Base-by-base conservation (phyloP, 2,888 invertebrate species). In the Ecdyonurus torrentis region DNA sequence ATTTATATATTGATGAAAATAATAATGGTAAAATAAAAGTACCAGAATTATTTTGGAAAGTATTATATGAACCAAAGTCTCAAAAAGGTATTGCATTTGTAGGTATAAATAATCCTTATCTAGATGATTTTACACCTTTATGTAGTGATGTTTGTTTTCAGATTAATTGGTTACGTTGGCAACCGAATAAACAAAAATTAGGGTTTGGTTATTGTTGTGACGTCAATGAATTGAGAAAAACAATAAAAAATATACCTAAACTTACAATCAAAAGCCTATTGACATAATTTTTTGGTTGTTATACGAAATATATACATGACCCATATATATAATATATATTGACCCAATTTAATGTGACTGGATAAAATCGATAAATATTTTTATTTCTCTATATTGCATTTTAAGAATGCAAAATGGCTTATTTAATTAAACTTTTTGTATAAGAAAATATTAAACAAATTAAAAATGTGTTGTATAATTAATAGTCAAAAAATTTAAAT, bases 41-140 rank as follows among this genome's bases (percentile, higher is more conserved):
- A 1, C 65, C 66, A 7, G 65, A 65, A 52, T 65, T 67, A 23
- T 66, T 58, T 24, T 70, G 68, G 69, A 70, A 69, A 65, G 79
- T 83, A 2, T 76, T 80, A 0, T 80, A 82, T 68, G 81, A 84
- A 64, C 74, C 77, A 1, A 69, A 69, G 0, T 74, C 71, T 1
- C 74, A 76, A 7, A 70, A 76, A 2, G 84, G 82, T 0, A 77
- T 82, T 1, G 84, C 80, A 1, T 80, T 84, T 68, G 70, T 85
- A 3, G 79, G 81, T 58, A 77, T 83, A 63, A 85, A 85, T 73
- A 83, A 85, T 70, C 84, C 85, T 0, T 77, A 81, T 72, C 63
- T 67, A 2, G 64, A 64, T 15, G 37, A 61, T 5, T 61, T 70
- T n/a, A 20, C 55, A 18, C n/a, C n/a, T 5, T 22, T 60, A 18